Conservation (phyloP, 92 coral and sea anemone species). For the Umimayanthus chanpuru region DNA sequence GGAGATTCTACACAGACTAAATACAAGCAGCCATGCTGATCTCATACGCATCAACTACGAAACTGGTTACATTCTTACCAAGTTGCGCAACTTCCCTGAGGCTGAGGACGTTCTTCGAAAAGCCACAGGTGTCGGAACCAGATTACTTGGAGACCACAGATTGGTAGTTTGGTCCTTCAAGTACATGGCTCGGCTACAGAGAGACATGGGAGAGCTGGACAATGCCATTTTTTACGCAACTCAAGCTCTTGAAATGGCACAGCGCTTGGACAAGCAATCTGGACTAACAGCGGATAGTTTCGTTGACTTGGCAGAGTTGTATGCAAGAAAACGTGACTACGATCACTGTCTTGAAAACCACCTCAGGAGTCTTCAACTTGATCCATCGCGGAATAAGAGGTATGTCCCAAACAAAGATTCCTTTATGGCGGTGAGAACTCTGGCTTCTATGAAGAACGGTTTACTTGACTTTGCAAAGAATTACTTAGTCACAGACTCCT, state of each 20-base stretch:
- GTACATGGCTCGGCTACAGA: constrained; percentile 9
- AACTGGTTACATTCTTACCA: background rate
- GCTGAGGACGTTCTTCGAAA: background rate
- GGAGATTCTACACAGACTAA: background rate
- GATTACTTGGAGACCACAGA: constrained; percentile 15
- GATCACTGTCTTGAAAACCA: constrained; percentile 15
- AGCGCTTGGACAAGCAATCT: constrained; percentile 7
- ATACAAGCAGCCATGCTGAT: background rate
- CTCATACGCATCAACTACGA: background rate
- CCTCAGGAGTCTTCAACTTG: background rate
- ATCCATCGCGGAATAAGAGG: background rate
- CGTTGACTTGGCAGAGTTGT: constrained; percentile 14
- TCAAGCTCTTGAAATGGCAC: constrained; percentile 11
- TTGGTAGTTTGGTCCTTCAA: constrained; percentile 19
- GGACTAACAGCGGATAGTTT: constrained; percentile 8
- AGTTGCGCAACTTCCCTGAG: background rate
- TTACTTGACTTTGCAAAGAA: background rate
- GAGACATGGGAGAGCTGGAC: background rate
- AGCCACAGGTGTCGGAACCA: background rate
- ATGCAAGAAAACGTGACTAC: background rate
- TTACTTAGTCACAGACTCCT: background rate
- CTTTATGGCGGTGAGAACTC: background rate
- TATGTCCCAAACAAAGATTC: background rate
- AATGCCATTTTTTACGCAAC: background rate
- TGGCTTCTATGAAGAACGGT: background rate